Evolutionary conservation across 2,888 invertebrate species (phyloP).

Genomic region (Cotesia congregata): DNA sequence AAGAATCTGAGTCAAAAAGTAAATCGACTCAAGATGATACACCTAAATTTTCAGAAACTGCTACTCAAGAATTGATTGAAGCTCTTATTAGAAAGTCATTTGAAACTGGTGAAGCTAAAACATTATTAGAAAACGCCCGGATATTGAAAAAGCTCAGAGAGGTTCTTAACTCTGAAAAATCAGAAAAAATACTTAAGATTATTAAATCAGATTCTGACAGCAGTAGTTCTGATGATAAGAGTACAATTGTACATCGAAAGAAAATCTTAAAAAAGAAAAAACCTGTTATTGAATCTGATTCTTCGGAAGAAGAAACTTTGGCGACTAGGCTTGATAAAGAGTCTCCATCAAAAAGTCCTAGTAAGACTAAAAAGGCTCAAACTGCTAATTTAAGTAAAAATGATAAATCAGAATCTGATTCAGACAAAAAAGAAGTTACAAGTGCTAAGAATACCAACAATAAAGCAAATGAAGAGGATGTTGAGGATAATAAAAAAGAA

Average conservation of each 20-base stretch:
- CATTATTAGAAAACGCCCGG: slow-evolving; percentile 69
- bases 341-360: slow-evolving; percentile 7
- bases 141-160: slow-evolving; percentile 71
- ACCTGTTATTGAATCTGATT: slow-evolving; percentile 61
- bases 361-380: slow-evolving; percentile 13
- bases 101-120: slow-evolving; percentile 59
- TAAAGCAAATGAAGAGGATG: slow-evolving; percentile 40
- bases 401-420: slow-evolving; percentile 14
- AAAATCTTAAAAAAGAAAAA: slow-evolving; percentile 51
- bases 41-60: slow-evolving; percentile 50
- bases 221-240: slow-evolving; percentile 61
- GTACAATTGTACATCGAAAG: slow-evolving; percentile 45
- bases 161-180: slow-evolving; percentile 62
- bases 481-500: slow-evolving; percentile 25
- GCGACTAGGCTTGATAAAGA: slow-evolving; percentile 49
- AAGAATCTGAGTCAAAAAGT: slow-evolving; percentile 23
- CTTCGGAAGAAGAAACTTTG: slow-evolving; percentile 60
- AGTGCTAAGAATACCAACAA: slow-evolving; percentile 43
- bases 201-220: slow-evolving; percentile 73
- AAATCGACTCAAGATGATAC: slow-evolving; percentile 36
- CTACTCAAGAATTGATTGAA: slow-evolving; percentile 62
- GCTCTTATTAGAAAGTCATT: slow-evolving; percentile 59
- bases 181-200: slow-evolving; percentile 74
- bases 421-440: slow-evolving; percentile 43
- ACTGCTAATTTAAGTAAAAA: slow-evolving; percentile 39